These are phyloP conservation scores for Hoplostethus mediterraneus DNA, from an alignment of 2,797 vertebrate species.

Conservation along the genomic window DNA sequence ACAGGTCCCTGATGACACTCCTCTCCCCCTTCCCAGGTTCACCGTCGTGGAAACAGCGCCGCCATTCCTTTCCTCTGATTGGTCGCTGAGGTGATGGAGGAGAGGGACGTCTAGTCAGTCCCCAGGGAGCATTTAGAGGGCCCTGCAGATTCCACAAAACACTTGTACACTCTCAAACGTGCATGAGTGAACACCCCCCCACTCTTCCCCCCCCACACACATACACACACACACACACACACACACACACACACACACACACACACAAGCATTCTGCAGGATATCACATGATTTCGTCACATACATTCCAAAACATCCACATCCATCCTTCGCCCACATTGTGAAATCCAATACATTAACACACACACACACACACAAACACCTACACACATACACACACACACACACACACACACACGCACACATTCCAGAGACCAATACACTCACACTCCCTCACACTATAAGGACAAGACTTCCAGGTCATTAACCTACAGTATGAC, in stretches of 20 bases:
- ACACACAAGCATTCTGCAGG: neutral
- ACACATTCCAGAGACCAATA: conserved; percentile 54
- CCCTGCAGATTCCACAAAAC: neutral
- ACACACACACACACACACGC: conserved; percentile 16
- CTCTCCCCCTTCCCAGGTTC: neutral
- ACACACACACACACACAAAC: conserved; percentile 40
- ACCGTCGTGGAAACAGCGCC: conserved; percentile 15
- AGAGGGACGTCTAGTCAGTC: conserved; percentile 7
- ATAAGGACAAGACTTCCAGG: conserved; percentile 75
- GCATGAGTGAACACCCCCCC: neutral
- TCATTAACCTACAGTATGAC: conserved; percentile 70
- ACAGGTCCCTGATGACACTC: conserved; percentile 3
- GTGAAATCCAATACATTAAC: conserved; percentile 35
- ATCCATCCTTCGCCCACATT: conserved; percentile 25
- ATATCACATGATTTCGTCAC: conserved; percentile 6
- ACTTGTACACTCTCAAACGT: neutral
- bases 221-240: neutral
- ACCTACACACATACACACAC: conserved; percentile 29
- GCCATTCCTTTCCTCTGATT: neutral
- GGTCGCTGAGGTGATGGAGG: conserved; percentile 9
- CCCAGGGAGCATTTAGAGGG: conserved; percentile 11
- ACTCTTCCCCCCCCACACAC: no score
- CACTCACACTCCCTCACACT: conserved; percentile 57
- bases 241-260: conserved; percentile 2
- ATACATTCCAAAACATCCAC: neutral